Evolutionary conservation across 2,113 vertebrate species (phyloP).

Genomic region (Chaenocephalus aceratus): DNA sequence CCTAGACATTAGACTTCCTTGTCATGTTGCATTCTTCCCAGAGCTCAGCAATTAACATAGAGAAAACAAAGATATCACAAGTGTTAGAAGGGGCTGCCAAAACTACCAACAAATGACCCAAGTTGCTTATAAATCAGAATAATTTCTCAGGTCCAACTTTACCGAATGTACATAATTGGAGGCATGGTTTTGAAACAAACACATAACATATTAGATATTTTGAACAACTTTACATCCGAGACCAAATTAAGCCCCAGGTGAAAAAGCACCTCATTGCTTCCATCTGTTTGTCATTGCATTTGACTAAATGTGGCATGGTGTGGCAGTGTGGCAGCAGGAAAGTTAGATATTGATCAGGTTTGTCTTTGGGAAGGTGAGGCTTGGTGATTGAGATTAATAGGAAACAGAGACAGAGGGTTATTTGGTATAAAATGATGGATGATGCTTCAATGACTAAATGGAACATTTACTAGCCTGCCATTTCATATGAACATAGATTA

Average conservation of each 20-base stretch:
- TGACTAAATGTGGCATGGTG: constrained; percentile 29
- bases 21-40: neutral
- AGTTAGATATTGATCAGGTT: constrained; percentile 54
- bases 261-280: neutral
- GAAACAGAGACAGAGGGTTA: neutral
- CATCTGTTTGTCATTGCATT: constrained; percentile 37
- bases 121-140: neutral
- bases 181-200: neutral
- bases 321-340: constrained; percentile 23
- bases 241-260: neutral
- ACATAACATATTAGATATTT: neutral
- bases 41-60: neutral
- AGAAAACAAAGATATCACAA: neutral
- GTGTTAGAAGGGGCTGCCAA: too few relatives aligned
- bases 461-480: neutral
- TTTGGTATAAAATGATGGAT: constrained; percentile 20
- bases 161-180: neutral
- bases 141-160: neutral
- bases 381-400: constrained; percentile 25
- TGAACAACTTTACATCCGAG: neutral
- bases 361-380: constrained; percentile 31
- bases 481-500: neutral
- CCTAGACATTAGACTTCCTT: neutral
- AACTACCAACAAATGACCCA: neutral
- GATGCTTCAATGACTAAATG: constrained; percentile 3